phyloP scores from a whole-genome alignment of 2,888 invertebrate species.

The Lumbricus terrestris region DNA sequence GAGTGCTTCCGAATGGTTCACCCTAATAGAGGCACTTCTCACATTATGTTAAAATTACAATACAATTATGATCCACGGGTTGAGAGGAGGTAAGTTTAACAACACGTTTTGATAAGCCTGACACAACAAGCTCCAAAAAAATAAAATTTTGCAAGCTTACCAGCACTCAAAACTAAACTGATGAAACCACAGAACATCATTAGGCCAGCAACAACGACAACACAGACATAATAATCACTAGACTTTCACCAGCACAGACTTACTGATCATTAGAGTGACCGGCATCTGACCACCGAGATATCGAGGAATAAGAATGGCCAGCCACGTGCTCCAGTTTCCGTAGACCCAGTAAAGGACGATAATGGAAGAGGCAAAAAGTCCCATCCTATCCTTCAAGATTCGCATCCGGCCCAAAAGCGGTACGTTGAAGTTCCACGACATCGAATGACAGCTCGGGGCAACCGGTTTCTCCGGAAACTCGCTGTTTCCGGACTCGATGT shows the following conservation, averaged over 20 bases:
- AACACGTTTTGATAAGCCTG: no score
- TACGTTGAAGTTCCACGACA: constrained; percentile 21
- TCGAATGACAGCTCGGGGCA: neutral
- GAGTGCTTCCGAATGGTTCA: no score
- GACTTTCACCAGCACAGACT: neutral
- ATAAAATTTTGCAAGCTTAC: no score
- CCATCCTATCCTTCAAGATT: constrained; percentile 37
- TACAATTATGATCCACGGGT: no score
- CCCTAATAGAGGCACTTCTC: no score
- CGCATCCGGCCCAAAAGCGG: constrained; percentile 32
- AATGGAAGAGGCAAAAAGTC: constrained; percentile 42
- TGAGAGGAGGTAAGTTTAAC: no score
- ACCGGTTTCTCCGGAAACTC: neutral
- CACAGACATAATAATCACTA: neutral
- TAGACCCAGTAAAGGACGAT: constrained; percentile 52
- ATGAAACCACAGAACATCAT: neutral
- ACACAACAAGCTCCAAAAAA: no score
- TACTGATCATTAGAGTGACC: constrained; percentile 6
- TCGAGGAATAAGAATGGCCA: constrained; percentile 48
- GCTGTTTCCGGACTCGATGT: neutral
- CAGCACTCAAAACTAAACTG: no score
- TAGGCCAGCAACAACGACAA: no score
- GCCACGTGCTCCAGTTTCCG: constrained; percentile 46
- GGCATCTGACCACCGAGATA: constrained; percentile 32
- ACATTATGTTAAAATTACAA: no score